A percentile compares a stretch with the other conserved stretches of the same genome.
Evolutionary conservation across 2,797 vertebrate genomes (phyloP).

Genomic region (Tokudaia tokunoshimensis): DNA sequence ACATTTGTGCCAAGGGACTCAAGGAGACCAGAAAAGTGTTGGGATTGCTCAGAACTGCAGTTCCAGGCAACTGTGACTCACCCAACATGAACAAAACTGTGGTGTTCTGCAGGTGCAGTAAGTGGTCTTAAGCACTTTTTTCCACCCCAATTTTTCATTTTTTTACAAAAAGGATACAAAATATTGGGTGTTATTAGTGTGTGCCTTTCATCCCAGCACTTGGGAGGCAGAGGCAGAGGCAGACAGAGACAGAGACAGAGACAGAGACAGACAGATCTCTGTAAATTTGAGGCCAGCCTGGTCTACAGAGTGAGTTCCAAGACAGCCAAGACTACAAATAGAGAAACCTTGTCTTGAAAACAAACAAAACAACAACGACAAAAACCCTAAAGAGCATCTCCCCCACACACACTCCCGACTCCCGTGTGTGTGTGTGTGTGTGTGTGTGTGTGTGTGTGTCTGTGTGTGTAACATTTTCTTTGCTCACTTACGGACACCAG

Average conservation of each 20-base stretch:
- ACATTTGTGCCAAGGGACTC: not conserved
- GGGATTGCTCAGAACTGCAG: not conserved
- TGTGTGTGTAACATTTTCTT: not conserved
- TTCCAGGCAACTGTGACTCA: not conserved
- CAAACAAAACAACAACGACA: not conserved
- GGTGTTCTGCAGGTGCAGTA: not conserved
- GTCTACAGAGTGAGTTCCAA: not conserved
- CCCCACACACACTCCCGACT: not conserved
- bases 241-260: not conserved
- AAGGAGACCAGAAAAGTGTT: not conserved
- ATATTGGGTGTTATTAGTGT: not conserved
- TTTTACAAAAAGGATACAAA: not conserved
- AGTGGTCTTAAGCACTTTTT: not conserved
- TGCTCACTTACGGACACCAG: not conserved
- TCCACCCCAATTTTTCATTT: not conserved
- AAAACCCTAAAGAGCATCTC: not conserved
- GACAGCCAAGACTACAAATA: not conserved
- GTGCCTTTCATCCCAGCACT: not conserved
- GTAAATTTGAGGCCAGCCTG: not conserved
- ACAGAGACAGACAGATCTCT: not conserved
- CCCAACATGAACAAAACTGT: not conserved
- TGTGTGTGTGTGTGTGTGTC: not conserved
- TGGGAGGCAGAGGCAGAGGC: not conserved
- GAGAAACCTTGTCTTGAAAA: not conserved
- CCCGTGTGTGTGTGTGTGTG: not conserved